phyloP scores from a whole-genome alignment of 2,113 vertebrate genomes.

The Oenanthe melanoleuca region DNA sequence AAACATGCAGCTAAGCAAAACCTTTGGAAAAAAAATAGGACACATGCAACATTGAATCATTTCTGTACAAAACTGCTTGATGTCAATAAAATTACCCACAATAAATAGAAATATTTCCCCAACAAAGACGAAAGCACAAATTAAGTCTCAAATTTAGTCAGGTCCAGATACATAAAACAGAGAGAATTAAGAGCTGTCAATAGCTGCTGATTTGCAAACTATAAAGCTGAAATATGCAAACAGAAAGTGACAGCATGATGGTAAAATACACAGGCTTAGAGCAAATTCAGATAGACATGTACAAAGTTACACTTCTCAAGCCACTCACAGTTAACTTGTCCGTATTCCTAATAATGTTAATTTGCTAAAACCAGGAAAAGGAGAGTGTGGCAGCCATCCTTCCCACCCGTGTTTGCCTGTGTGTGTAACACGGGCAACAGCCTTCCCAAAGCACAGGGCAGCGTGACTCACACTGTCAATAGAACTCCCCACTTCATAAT shows the following conservation, averaged over 20 bases:
- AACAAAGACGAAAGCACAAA: background rate
- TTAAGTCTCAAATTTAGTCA: background rate
- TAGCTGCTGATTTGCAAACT: background rate
- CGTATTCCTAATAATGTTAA: background rate
- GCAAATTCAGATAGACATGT: background rate
- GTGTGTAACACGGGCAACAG: background rate
- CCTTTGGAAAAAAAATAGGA: background rate
- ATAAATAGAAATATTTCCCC: background rate
- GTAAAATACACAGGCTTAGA: background rate
- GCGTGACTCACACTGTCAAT: background rate
- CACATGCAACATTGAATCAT: background rate
- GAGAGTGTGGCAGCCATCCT: background rate
- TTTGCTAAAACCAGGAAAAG: background rate
- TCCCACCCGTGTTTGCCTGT: background rate
- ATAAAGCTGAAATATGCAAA: background rate
- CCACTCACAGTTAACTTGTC: background rate
- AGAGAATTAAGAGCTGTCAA: background rate
- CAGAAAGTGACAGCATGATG: background rate
- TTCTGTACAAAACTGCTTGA: background rate
- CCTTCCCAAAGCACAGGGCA: background rate
- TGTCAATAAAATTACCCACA: background rate
- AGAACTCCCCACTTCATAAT: background rate
- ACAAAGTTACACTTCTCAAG: background rate
- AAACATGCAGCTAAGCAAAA: slow-evolving; percentile 10
- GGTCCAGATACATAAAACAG: background rate